Evolutionary conservation across 2,113 vertebrate species (phyloP).

Genomic region (Rhagologus leucostigma): DNA sequence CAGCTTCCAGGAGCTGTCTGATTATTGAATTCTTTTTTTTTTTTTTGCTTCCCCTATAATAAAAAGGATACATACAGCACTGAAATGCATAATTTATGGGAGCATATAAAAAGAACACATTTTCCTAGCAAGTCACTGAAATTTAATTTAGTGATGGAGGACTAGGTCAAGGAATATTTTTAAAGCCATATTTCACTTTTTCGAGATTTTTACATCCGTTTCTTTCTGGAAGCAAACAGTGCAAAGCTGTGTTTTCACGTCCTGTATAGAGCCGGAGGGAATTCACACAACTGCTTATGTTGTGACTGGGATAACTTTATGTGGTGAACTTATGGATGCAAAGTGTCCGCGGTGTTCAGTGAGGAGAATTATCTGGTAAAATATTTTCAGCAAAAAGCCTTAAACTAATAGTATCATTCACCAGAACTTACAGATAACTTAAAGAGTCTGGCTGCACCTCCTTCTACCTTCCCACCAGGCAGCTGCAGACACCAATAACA

Average conservation of each 20-base stretch:
- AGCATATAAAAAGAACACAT: constrained; percentile 4
- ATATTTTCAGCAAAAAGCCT: not conserved
- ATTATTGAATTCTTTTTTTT: not conserved
- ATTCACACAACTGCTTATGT: not conserved
- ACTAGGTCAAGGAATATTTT: not conserved
- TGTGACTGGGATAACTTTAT: not conserved
- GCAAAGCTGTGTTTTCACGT: not conserved
- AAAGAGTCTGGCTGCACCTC: not conserved
- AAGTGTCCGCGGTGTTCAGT: not conserved
- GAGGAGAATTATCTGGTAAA: not conserved
- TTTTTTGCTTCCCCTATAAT: not conserved
- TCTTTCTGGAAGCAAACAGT: not conserved
- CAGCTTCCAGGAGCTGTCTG: not conserved
- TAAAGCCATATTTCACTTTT: not conserved
- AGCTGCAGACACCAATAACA: not conserved
- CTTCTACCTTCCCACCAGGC: not conserved
- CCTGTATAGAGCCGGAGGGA: not conserved
- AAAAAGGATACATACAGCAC: constrained; percentile 2
- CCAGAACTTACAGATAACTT: not conserved
- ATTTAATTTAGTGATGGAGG: constrained; percentile 40
- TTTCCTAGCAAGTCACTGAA: constrained; percentile 31
- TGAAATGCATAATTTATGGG: constrained; percentile 33
- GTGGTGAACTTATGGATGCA: not conserved
- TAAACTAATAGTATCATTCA: not conserved
- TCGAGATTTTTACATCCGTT: not conserved